A percentile compares a stretch with the other conserved stretches of the same genome.
Conservation (phyloP, 2,113 vertebrate species). For the Calcarius ornatus region DNA sequence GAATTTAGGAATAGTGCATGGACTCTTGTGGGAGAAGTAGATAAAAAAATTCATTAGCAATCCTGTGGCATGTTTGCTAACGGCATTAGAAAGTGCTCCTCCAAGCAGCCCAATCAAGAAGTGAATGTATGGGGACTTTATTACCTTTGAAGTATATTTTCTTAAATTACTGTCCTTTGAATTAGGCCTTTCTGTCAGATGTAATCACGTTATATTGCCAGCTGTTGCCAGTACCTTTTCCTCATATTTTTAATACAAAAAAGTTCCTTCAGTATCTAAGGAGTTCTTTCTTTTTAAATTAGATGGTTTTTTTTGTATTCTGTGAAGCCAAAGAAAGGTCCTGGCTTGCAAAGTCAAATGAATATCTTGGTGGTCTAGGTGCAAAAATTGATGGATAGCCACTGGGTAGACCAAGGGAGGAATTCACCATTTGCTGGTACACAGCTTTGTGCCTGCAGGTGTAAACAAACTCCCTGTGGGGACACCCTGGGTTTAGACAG, state of each 20-base stretch:
- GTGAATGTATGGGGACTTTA: neutral
- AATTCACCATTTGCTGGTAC: neutral
- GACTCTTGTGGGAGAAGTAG: neutral
- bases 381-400: neutral
- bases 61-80: slow-evolving; percentile 34
- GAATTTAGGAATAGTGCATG: neutral
- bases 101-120: neutral
- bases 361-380: neutral
- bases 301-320: neutral
- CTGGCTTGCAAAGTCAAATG: neutral
- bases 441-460: neutral
- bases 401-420: neutral
- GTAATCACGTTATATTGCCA: neutral
- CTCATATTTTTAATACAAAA: neutral
- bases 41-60: slow-evolving; percentile 14
- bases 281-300: neutral
- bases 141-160: neutral
- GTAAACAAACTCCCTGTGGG: neutral
- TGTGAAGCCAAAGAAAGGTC: neutral
- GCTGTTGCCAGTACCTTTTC: neutral
- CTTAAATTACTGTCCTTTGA: slow-evolving; percentile 32
- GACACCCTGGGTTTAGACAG: neutral
- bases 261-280: neutral
- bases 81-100: slow-evolving; percentile 33
- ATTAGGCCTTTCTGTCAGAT: neutral